Evolutionary conservation across 2,797 vertebrate species (phyloP), one percentile per base, ranked within the genome.

Genomic region (Glossophaga mutica): DNA sequence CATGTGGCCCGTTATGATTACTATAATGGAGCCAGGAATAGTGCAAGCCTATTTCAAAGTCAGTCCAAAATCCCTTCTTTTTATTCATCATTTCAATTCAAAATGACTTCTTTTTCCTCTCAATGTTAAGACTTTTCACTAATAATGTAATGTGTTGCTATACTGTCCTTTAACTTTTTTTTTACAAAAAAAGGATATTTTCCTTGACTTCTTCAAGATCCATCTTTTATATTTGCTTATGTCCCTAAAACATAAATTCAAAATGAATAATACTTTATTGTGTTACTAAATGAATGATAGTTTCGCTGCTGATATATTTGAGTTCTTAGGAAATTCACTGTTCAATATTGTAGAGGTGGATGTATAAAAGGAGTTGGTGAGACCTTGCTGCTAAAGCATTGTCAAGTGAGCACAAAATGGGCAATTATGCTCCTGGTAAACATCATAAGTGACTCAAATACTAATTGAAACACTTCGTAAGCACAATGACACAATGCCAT

Each of bases 71-170:
- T 77, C 11, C 44, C 26, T 39, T 34, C 39, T 74, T 9, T 21
- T 78, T 84, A 12, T n/a, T 73, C 12, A 42, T 76, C 26, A 52
- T 77, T 92, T 97, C 74, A 93, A 76, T 82, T 90, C 29, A 79
- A 83, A 87, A 15, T 55, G 50, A 57, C 50, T 92, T 87, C 1
- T 57, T 19, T 89, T 87, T 90, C 46, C 42, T 84, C 59, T 91
- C 16, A 87, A 15, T 84, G 83, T 44, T 4, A 92, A 22, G 6
- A 50, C 29, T 24, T 91, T 89, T 70, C 29, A 18, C 32, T 87
- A 90, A 83, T 19, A 89, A 2, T n/a, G 32, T 34, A 55, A 9
- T 50, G 5, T 67, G 32, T 32, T 67, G 9, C 62, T 55, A 8
- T 19, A 6, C 16, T 39, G 34, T 39, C 24, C 9, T 77, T 91